Evolutionary conservation across 2,797 vertebrate genomes (phyloP), one percentile per base, ranked within the genome.

Genomic region (Chelon auratus): DNA sequence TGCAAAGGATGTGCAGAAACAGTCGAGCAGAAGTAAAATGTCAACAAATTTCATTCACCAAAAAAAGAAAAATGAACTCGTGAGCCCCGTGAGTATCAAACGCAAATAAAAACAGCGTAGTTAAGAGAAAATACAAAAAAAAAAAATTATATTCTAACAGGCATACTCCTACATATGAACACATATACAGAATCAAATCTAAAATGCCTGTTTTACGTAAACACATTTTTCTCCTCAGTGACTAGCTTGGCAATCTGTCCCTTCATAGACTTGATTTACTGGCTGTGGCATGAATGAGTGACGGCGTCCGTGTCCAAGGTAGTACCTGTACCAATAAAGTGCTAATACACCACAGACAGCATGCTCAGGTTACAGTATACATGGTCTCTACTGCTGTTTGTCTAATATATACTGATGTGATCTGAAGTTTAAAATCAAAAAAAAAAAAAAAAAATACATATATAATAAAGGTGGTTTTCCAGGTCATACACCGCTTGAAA

Each of bases 261-360:
- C 63, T 83, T 84, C 74, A 80, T 75, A 56, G 39, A 84, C 74
- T 24, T 45, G 77, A 81, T 58, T 69, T 68, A 53, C 80, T 78
- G 84, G 76, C 82, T 87, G 83, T 67, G 81, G 64, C 78, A 55
- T 73, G 70, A 88, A 71, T 42, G 72, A 67, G 57, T 62, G 69
- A 81, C 24, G 68, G 56, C 55, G 80, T 89, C 77, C 83, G 86
- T 89, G 73, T 90, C 81, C 56, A 87, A 90, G 83, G 87, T 86
- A 88, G 91, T 92, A 92, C 90, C 86, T 90, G 83, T 90, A 85
- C 89, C 79, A 87, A 94, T 94, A 97, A 97, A 97, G 97, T 96
- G 97, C 96, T 96, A 95, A 91, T 89, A 89, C 93, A 80, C 92
- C 87, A 90, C 86, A 83, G 87, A 87, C 85, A 45, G 73, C 75